Conservation (phyloP, 1,140 invertebrate species). For the Hyposmocoma kahamanoa region DNA sequence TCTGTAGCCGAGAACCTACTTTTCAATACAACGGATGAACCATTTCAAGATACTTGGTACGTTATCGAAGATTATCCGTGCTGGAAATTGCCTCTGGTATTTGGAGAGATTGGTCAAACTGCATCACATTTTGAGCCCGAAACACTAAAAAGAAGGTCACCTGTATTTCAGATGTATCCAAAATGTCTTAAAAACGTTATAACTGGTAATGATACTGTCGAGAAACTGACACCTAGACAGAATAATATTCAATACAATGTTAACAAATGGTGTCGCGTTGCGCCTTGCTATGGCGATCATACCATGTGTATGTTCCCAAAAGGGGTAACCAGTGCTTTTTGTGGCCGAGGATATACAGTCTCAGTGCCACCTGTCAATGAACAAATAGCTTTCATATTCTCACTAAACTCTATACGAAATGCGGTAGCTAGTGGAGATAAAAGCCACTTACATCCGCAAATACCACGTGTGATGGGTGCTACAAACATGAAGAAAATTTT, state of each 20-base stretch:
- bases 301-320: slow-evolving; percentile 47
- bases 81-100: slow-evolving; percentile 48
- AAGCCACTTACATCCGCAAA: too few relatives aligned
- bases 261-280: slow-evolving; percentile 51
- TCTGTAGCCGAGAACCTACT: too few relatives aligned
- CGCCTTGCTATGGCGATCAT: slow-evolving; percentile 58
- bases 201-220: slow-evolving; percentile 2
- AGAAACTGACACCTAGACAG: background rate
- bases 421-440: slow-evolving; percentile 37
- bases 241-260: background rate
- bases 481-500: slow-evolving; percentile 59
- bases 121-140: background rate
- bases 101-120: slow-evolving; percentile 30
- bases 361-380: slow-evolving; percentile 28
- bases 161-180: slow-evolving; percentile 38
- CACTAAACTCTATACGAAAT: slow-evolving; percentile 59
- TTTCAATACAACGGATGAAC: too few relatives aligned
- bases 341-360: slow-evolving; percentile 35
- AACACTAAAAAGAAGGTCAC: slow-evolving; percentile 18
- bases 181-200: slow-evolving; percentile 39
- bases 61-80: slow-evolving; percentile 47
- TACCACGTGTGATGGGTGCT: slow-evolving; percentile 46
- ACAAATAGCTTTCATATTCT: slow-evolving; percentile 41
- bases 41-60: slow-evolving; percentile 51
- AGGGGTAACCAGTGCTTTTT: slow-evolving; percentile 30